phyloP scores from a whole-genome alignment of 2,797 vertebrate species.

The Lutjanus campechanus region DNA sequence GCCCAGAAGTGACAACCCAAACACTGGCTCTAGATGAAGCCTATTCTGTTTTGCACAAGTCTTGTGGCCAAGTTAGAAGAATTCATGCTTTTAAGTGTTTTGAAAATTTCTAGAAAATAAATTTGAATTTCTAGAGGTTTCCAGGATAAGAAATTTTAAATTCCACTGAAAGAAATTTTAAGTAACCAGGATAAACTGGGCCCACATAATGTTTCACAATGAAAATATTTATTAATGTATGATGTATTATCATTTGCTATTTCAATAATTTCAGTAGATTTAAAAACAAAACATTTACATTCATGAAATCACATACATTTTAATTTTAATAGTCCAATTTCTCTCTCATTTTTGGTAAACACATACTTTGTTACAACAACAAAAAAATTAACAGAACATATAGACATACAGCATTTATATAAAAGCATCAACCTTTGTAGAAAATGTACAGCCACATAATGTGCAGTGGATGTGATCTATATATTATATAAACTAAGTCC shows the following conservation, averaged over 20 bases:
- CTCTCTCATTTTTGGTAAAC: conserved; percentile 4
- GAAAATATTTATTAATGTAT: conserved; percentile 42
- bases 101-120: too few species aligned
- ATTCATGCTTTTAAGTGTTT: too few species aligned
- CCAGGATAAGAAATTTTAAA: too few species aligned
- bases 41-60: too few species aligned
- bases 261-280: conserved; percentile 35
- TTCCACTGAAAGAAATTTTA: background rate
- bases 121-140: too few species aligned
- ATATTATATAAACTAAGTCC: background rate
- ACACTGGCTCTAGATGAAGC: too few species aligned
- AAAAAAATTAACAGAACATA: background rate
- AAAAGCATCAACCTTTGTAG: conserved; percentile 35
- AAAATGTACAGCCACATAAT: conserved; percentile 25
- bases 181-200: background rate
- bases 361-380: conserved; percentile 11
- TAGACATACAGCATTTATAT: background rate
- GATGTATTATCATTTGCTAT: conserved; percentile 5
- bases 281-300: conserved; percentile 37
- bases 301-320: conserved; percentile 1
- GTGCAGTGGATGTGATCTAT: background rate
- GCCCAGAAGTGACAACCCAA: too few species aligned
- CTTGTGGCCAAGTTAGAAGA: too few species aligned
- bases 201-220: conserved; percentile 9
- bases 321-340: background rate